These are phyloP conservation scores for Cynopterus brachyotis DNA, from an alignment of 2,113 vertebrate species.

Conservation along the genomic window DNA sequence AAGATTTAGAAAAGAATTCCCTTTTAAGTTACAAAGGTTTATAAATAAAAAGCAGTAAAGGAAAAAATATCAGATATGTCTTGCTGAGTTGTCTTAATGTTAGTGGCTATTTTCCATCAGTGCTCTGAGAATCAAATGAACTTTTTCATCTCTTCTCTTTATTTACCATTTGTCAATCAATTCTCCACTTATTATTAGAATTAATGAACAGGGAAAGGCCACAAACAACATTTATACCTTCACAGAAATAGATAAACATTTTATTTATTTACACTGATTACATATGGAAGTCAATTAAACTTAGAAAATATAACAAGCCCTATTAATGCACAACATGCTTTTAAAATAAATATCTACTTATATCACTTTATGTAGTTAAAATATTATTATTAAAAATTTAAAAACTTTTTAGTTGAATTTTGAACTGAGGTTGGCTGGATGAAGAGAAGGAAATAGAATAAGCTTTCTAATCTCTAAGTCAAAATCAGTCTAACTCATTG, in stretches of 20 bases:
- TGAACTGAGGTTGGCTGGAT: not conserved
- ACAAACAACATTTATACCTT: not conserved
- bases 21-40: constrained; percentile 17
- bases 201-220: not conserved
- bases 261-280: not conserved
- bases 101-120: not conserved
- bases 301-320: not conserved
- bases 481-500: not conserved
- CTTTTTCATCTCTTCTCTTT: not conserved
- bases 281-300: not conserved
- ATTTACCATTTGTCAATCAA: not conserved
- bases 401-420: not conserved
- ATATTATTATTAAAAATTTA: not conserved
- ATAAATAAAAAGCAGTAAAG: not conserved
- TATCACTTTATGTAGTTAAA: not conserved
- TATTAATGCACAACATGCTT: not conserved
- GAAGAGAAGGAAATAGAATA: not conserved
- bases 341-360: not conserved
- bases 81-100: not conserved
- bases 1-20: constrained; percentile 21
- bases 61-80: not conserved
- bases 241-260: not conserved
- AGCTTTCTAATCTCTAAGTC: not conserved
- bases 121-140: not conserved
- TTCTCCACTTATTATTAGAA: not conserved